Evolutionary conservation across 1,140 invertebrate genomes (phyloP), one percentile per base, ranked within the genome.

Genomic region (Neuroterus valhalla): DNA sequence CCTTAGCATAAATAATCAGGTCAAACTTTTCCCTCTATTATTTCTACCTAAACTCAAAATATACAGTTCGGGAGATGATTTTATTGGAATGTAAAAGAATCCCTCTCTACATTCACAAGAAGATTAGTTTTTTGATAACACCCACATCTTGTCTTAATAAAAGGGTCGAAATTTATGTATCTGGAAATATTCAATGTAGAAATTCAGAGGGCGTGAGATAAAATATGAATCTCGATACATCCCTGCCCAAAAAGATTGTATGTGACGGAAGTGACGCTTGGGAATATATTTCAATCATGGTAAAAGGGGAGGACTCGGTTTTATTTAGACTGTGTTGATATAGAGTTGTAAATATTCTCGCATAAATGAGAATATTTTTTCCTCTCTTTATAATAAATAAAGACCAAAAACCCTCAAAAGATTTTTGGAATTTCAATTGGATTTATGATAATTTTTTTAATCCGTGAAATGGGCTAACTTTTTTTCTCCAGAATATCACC

Each of bases 401-500:
- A 19, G 8, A 15, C 17, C 5, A n/a, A 48, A 3, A 48, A n/a
- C 44, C 15, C 2, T 3, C 15, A 45, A 45, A 45, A 5, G 17
- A 17, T n/a, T 48, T 2, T 17, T 17, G 3, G 10, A 19, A 17
- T 19, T n/a, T 8, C 8, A n/a, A 8, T 48, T 17, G 17, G 17
- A 5, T 6, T 17, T n/a, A 8, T n/a, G n/a, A 48, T 17, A 0
- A 48, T 19, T 19, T 8, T n/a, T 19, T 17, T 17, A 17, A 19
- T 48, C 17, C 5, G 17, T 5, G 2, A 48, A 48, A n/a, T 48
- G 6, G 5, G 10, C 4, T n/a, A n/a, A n/a, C 23, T 70, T 70
- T 10, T 12, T 68, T 42, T 52, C 17, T 68, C 42, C 81, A 92
- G 92, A 72, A 87, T 92, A 77, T 85, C 85, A 42, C 88, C 88